A percentile compares a stretch with the other conserved stretches of the same genome.
Conservation (phyloP, 2,888 invertebrate genomes). For the Orthonychiurus folsomi region DNA sequence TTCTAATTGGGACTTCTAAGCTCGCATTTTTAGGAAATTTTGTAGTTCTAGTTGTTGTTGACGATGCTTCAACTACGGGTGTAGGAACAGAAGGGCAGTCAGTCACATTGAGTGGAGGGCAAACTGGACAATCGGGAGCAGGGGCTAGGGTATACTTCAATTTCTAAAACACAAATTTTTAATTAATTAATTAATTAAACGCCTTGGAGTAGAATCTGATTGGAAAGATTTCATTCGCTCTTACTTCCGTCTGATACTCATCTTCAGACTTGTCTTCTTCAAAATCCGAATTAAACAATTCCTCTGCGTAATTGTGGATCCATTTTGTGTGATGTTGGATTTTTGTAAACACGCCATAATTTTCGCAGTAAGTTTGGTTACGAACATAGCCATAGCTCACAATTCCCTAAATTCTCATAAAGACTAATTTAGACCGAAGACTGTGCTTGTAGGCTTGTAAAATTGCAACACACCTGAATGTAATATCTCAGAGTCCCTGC, state of each 20-base stretch:
- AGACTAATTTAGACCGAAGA: background rate
- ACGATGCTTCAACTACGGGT: background rate
- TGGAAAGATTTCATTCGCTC: too few species aligned
- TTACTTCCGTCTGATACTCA: too few species aligned
- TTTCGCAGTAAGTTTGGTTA: background rate
- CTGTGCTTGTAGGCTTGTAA: background rate
- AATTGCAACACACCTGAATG: slow-evolving; percentile 1
- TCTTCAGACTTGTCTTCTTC: too few species aligned
- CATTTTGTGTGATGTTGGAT: background rate
- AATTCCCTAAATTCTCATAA: background rate
- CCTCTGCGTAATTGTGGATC: background rate
- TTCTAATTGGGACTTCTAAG: too few species aligned
- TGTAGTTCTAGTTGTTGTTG: background rate
- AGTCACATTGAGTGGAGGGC: too few species aligned
- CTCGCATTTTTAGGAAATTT: background rate
- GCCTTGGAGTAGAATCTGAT: too few species aligned
- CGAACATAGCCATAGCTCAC: slow-evolving; percentile 4
- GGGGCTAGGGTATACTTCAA: background rate
- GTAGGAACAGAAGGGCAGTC: background rate
- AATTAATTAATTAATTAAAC: too few species aligned
- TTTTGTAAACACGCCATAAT: slow-evolving; percentile 6
- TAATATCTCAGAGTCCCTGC: background rate
- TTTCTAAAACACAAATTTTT: background rate
- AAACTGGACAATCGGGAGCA: background rate
- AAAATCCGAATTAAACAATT: too few species aligned